A percentile compares a stretch with the other conserved stretches of the same genome.
phyloP scores from a whole-genome alignment of 92 coral and sea anemone species.

The Siderastrea siderea region DNA sequence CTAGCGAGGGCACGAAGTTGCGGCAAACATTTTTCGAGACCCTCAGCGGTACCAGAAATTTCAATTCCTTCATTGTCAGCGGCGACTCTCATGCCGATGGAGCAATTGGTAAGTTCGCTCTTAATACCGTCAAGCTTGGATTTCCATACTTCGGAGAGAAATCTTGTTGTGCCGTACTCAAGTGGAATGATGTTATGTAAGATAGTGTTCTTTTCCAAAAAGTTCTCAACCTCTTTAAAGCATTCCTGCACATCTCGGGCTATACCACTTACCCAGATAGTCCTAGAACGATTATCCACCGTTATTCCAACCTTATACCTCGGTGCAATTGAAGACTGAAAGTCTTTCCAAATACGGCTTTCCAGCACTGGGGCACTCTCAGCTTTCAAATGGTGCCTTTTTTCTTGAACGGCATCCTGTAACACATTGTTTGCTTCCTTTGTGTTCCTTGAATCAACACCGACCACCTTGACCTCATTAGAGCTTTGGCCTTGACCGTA shows the following conservation, averaged over 20 bases:
- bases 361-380: conserved; percentile 55
- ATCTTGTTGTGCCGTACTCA: conserved; percentile 39
- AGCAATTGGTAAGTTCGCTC: conserved; percentile 26
- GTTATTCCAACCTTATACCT: neutral
- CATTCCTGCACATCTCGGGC: conserved; percentile 44
- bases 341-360: conserved; percentile 61
- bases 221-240: conserved; percentile 26
- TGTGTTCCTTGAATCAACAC: conserved; percentile 47
- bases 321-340: conserved; percentile 18
- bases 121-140: conserved; percentile 54
- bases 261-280: conserved; percentile 77
- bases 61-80: conserved; percentile 44
- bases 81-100: conserved; percentile 52
- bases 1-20: conserved; percentile 23
- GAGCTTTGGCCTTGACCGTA: conserved; percentile 23
- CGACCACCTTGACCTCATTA: conserved; percentile 59
- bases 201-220: conserved; percentile 80
- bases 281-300: conserved; percentile 39
- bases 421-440: conserved; percentile 48
- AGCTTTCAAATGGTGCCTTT: conserved; percentile 47
- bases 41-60: conserved; percentile 80
- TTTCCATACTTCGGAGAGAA: conserved; percentile 49
- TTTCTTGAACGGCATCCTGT: conserved; percentile 45
- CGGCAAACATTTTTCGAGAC: conserved; percentile 43
- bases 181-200: conserved; percentile 10